Conservation (phyloP, 2,888 invertebrate genomes). For the Scaptomyza flava region DNA sequence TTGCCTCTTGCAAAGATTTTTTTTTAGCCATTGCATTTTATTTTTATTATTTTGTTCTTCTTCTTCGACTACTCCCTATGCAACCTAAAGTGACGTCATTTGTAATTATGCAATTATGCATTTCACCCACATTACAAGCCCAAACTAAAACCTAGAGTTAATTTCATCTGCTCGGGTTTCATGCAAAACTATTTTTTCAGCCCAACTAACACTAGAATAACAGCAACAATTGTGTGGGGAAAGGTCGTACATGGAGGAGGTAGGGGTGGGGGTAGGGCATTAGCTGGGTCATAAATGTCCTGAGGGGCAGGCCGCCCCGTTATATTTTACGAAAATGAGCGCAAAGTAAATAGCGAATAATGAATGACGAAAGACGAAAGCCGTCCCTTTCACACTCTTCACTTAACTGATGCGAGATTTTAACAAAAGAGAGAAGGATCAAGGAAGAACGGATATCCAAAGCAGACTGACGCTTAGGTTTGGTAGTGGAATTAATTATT, state of each 20-base stretch:
- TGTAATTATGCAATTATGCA: constrained; percentile 25
- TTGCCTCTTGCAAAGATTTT: neutral
- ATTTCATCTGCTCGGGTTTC: neutral
- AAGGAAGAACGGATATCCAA: neutral
- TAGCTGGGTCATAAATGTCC: constrained; percentile 15
- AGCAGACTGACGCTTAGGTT: neutral
- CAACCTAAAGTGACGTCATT: constrained; percentile 19
- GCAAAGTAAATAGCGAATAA: constrained; percentile 52
- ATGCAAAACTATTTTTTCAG: neutral
- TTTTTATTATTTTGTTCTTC: neutral
- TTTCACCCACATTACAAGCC: neutral
- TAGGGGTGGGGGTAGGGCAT: neutral
- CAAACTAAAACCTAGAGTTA: neutral
- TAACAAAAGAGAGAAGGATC: neutral
- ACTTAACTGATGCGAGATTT: neutral
- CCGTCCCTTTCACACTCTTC: neutral
- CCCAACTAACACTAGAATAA: neutral
- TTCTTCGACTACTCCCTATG: neutral
- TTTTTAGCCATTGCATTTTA: neutral
- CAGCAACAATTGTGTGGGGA: neutral
- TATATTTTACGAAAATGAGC: constrained; percentile 55
- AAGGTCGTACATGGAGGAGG: too few relatives aligned
- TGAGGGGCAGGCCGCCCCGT: constrained; percentile 9
- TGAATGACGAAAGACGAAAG: constrained; percentile 3
- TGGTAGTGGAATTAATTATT: too few relatives aligned